phyloP scores from a whole-genome alignment of 2,113 vertebrate genomes.

The Trochalopteron elliotii region DNA sequence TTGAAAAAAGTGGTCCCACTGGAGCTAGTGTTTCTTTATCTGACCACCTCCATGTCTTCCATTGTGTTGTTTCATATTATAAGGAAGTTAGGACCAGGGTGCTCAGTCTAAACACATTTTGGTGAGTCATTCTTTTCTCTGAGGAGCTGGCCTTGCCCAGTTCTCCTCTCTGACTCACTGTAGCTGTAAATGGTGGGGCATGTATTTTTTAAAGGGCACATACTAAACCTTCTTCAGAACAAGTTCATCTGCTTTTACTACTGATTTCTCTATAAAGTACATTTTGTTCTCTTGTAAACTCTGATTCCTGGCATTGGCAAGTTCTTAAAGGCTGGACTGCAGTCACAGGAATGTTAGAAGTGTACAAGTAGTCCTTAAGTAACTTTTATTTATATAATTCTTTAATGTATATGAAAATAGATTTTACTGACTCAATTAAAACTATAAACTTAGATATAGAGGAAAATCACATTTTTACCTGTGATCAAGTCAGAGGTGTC shows the following conservation, averaged over 20 bases:
- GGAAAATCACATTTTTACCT: not conserved
- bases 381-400: not conserved
- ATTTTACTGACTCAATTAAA: not conserved
- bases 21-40: not conserved
- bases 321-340: not conserved
- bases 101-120: not conserved
- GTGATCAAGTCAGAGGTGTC: not conserved
- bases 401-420: not conserved
- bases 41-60: not conserved
- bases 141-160: not conserved
- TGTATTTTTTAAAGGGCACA: conserved; percentile 4
- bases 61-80: not conserved
- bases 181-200: not conserved
- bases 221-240: not conserved
- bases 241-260: not conserved
- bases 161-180: conserved; percentile 31
- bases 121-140: conserved; percentile 28
- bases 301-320: not conserved
- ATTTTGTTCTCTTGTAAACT: not conserved
- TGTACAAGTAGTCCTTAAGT: not conserved
- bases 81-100: not conserved
- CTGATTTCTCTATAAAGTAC: not conserved
- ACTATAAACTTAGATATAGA: not conserved
- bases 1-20: not conserved
- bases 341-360: not conserved